Percentiles rank a stretch among this genome's conserved stretches.
These are phyloP conservation scores for Ailuropoda melanoleuca DNA, from an alignment of 2,113 vertebrate genomes.

Conservation along the genomic window DNA sequence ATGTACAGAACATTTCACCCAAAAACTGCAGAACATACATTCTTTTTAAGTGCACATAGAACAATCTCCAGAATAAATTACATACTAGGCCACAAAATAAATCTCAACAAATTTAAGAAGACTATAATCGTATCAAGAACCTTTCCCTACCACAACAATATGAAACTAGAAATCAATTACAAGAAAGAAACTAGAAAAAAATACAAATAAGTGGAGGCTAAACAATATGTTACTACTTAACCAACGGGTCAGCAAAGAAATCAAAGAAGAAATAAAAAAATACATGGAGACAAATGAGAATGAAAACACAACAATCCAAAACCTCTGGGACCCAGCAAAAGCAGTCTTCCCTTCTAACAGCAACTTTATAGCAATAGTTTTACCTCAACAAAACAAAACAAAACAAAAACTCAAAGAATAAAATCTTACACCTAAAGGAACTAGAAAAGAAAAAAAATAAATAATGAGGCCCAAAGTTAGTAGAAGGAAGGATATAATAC, in stretches of 20 bases:
- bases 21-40: not conserved
- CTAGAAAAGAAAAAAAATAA: not conserved
- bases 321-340: not conserved
- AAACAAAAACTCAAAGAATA: not conserved
- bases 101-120: not conserved
- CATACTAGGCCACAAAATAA: not conserved
- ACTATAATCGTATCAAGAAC: not conserved
- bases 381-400: no score
- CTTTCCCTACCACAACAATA: not conserved
- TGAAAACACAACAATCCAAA: not conserved
- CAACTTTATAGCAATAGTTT: not conserved
- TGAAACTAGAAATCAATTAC: not conserved
- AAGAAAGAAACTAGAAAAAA: not conserved
- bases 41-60: not conserved
- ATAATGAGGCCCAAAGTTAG: not conserved
- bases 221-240: not conserved
- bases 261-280: not conserved
- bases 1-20: not conserved
- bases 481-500: not conserved
- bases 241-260: not conserved
- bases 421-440: not conserved
- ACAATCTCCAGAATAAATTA: not conserved
- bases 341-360: not conserved
- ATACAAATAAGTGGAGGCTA: not conserved
- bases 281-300: not conserved